Conservation (phyloP, 2,888 invertebrate species). For the Epinotia brunnichana region DNA sequence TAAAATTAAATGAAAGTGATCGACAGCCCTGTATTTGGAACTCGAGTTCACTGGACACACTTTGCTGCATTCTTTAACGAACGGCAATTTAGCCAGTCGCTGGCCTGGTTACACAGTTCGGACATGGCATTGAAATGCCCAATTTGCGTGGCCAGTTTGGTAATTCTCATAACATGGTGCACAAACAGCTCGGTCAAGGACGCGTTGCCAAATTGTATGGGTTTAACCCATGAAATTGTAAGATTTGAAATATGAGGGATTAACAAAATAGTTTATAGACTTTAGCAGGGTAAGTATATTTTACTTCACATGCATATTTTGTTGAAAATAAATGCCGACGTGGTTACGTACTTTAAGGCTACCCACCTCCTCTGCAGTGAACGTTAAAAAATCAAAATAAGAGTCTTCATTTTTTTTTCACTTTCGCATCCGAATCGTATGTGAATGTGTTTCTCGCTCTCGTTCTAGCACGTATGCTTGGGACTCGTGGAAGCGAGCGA, state of each 20-base stretch:
- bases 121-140: conserved; percentile 66
- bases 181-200: conserved; percentile 51
- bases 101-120: conserved; percentile 62
- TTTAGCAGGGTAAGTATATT: background rate
- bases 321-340: background rate
- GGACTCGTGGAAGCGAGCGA: no score
- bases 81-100: conserved; percentile 48
- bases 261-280: background rate
- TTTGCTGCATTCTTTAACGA: conserved; percentile 50
- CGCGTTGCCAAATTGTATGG: conserved; percentile 66
- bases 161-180: conserved; percentile 61
- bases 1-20: conserved; percentile 3
- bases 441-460: no score
- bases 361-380: no score
- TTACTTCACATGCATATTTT: background rate
- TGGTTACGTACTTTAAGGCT: no score
- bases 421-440: no score
- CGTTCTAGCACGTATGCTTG: no score
- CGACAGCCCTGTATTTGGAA: conserved; percentile 25
- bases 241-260: background rate
- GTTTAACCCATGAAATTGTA: conserved; percentile 9
- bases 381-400: no score
- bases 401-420: no score
- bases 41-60: conserved; percentile 48
- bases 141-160: conserved; percentile 59